Evolutionary conservation across 2,888 invertebrate species (phyloP), one percentile per base, ranked within the genome.

Genomic region (Scaptomyza parva): DNA sequence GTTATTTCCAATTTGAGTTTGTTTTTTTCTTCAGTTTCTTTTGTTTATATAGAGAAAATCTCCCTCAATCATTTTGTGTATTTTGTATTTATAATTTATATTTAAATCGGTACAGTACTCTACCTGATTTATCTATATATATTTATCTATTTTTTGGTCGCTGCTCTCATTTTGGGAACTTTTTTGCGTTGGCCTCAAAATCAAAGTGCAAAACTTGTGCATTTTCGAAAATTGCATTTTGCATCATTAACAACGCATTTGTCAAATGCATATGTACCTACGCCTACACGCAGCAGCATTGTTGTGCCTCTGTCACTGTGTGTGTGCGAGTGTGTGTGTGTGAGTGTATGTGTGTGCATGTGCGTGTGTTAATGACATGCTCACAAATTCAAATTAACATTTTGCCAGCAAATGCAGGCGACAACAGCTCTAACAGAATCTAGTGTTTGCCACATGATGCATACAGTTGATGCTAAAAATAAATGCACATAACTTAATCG

Each of bases 371-470:
- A 88, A 89, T 88, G 86, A 86, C 85, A 83, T 86, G 78, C 83
- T 86, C 83, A 86, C 88, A 87, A 88, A 88, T 88, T 85, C 86
- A 88, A 89, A 88, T 89, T 88, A 88, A 88, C 88, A 86, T 87
- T 87, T 85, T 78, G 78, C 76, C 70, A 85, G 82, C 76, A 74
- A 67, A 76, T 79, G 73, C 79, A 67, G 82, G 78, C 76, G 79
- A 70, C 78, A 82, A 79, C 68, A 57, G 58, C 47, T 52, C 76
- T 48, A 44, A 43, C 45, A 59, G 58, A 59, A 39, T 69, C 72
- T 64, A 67, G n/a, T 47, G 30, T 47, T 20, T 63, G 58, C 64
- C 60, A 80, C 57, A 68, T 76, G 78, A 76, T 62, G 76, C 47
- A 59, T 6, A 81, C 85, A 84, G 78, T 78, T 58, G 11, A 11